Evolutionary conservation across 2,113 vertebrate species (phyloP).

Genomic region (Hyperopisus bebe): DNA sequence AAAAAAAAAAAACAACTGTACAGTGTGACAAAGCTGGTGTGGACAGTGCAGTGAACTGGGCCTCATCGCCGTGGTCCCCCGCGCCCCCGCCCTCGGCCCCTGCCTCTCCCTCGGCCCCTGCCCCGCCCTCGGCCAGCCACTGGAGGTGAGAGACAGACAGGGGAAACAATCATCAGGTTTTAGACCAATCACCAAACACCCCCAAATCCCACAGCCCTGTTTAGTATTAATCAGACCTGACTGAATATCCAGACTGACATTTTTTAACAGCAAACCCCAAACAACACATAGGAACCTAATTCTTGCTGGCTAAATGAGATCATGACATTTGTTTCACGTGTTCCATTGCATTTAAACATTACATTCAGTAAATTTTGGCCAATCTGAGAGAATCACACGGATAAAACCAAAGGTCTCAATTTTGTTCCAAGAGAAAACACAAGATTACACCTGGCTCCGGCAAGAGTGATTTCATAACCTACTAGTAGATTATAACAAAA

Average conservation of each 20-base stretch:
- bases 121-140: constrained; percentile 92
- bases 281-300: background rate
- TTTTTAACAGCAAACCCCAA: background rate
- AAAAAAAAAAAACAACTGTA: constrained; percentile 56
- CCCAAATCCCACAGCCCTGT: background rate
- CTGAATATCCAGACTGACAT: background rate
- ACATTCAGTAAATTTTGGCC: background rate
- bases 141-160: constrained; percentile 35
- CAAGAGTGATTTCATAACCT: background rate
- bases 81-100: constrained; percentile 79
- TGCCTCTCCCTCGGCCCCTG: constrained; percentile 79
- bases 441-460: background rate
- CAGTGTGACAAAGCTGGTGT: constrained; percentile 54
- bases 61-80: constrained; percentile 89
- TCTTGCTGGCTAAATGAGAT: background rate
- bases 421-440: background rate
- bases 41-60: constrained; percentile 15
- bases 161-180: background rate
- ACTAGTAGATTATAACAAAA: background rate
- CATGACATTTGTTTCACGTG: background rate
- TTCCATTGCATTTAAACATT: background rate
- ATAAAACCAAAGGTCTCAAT: background rate
- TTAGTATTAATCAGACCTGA: background rate
- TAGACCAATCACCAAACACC: background rate
- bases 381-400: background rate